Conservation (phyloP, 2,113 vertebrate genomes). For the Halcyon senegalensis region DNA sequence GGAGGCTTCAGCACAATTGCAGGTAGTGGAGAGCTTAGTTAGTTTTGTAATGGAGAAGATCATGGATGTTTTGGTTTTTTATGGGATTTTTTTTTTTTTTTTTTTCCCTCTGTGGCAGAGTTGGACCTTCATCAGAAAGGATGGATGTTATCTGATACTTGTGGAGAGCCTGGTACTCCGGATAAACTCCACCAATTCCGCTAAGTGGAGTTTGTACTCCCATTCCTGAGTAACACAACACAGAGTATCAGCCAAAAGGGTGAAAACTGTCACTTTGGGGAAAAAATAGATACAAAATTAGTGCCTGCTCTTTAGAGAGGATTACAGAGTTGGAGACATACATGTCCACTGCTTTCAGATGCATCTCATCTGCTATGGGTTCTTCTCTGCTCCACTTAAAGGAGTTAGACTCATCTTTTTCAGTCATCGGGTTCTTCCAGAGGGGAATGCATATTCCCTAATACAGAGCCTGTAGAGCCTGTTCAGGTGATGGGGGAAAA, state of each 20-base stretch:
- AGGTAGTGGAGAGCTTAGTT: neutral
- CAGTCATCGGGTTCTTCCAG: neutral
- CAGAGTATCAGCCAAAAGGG: neutral
- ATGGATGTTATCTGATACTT: neutral
- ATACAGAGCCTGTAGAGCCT: neutral
- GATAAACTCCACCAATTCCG: neutral
- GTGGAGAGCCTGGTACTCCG: neutral
- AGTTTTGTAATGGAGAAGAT: neutral
- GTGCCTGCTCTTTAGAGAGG: neutral
- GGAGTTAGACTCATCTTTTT: neutral
- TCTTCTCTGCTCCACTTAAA: neutral
- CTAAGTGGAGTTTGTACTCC: accelerated
- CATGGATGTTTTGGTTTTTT: accelerated
- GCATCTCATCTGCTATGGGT: accelerated
- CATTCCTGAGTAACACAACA: accelerated
- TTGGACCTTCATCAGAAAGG: neutral
- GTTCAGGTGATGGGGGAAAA: accelerated
- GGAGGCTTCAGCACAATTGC: neutral
- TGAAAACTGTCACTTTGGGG: accelerated
- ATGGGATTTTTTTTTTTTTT: too few species aligned
- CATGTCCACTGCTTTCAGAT: neutral
- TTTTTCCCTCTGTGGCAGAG: neutral
- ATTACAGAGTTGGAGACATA: neutral
- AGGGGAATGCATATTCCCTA: neutral
- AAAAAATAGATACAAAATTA: too few species aligned